phyloP scores from a whole-genome alignment of 2,113 vertebrate genomes.

The Trogon melanurus region DNA sequence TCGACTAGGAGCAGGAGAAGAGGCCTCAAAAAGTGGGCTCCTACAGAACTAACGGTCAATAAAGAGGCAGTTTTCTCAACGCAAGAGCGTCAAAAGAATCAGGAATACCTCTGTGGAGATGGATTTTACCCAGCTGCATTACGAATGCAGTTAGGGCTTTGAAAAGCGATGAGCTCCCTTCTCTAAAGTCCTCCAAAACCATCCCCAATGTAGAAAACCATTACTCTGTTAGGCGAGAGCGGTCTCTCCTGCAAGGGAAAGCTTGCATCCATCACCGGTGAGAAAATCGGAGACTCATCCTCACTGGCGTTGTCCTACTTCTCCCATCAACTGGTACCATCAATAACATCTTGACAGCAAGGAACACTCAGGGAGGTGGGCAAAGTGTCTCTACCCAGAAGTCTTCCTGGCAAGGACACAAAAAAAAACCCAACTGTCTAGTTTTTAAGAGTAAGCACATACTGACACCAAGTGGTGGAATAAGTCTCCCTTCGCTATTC shows the following conservation, averaged over 20 bases:
- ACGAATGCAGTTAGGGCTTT: not conserved
- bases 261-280: too few relatives aligned
- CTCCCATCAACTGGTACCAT: not conserved
- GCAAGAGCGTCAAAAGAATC: not conserved
- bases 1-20: not conserved
- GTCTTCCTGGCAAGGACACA: not conserved
- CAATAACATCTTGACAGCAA: not conserved
- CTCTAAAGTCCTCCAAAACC: not conserved
- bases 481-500: not conserved
- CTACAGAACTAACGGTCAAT: not conserved
- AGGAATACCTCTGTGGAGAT: not conserved
- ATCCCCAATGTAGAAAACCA: not conserved
- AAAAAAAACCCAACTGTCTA: not conserved
- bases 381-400: not conserved
- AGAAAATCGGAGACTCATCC: not conserved
- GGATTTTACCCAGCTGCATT: not conserved
- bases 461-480: slow-evolving; percentile 20
- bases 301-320: not conserved
- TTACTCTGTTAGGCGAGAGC: not conserved
- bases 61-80: not conserved
- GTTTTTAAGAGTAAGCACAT: not conserved
- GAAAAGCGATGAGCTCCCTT: not conserved
- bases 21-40: not conserved
- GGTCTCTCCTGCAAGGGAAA: not conserved
- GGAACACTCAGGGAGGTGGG: not conserved